These are phyloP conservation scores for Delichon dasypus DNA, from an alignment of 2,797 vertebrate species.

Conservation along the genomic window DNA sequence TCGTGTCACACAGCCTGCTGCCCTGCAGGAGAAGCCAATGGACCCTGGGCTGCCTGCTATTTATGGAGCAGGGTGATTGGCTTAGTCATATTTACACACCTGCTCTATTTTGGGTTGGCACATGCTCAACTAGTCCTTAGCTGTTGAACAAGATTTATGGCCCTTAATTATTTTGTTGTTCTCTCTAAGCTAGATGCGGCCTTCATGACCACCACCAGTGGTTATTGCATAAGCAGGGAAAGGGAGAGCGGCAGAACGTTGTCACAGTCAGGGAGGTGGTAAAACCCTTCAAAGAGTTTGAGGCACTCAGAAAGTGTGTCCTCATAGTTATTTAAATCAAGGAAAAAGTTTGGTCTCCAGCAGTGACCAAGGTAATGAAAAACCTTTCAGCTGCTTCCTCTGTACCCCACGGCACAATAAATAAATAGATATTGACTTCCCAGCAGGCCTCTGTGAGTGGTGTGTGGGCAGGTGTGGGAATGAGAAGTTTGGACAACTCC, in stretches of 20 bases:
- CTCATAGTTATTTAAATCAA: neutral
- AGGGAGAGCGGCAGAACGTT: neutral
- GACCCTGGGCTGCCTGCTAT: neutral
- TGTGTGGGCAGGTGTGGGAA: neutral
- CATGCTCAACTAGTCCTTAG: neutral
- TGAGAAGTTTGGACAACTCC: neutral
- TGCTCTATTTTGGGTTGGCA: neutral
- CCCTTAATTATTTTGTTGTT: neutral
- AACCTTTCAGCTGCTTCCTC: neutral
- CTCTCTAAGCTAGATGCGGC: accelerated
- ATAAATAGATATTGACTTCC: neutral
- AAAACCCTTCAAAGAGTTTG: neutral
- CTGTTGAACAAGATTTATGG: neutral
- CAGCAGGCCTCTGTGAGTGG: neutral
- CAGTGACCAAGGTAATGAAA: neutral
- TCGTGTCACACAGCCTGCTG: accelerated
- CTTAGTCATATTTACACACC: neutral
- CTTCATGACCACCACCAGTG: neutral
- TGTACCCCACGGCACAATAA: neutral
- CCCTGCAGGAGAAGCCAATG: neutral
- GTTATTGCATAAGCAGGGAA: neutral
- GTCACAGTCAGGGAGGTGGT: neutral
- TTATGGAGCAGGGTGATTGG: neutral
- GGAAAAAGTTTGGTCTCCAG: neutral
- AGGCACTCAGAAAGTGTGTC: neutral